These are phyloP conservation scores for Ianthella basta DNA, from an alignment of 37 sponge, comb jelly and placozoan genomes.

Conservation along the genomic window DNA sequence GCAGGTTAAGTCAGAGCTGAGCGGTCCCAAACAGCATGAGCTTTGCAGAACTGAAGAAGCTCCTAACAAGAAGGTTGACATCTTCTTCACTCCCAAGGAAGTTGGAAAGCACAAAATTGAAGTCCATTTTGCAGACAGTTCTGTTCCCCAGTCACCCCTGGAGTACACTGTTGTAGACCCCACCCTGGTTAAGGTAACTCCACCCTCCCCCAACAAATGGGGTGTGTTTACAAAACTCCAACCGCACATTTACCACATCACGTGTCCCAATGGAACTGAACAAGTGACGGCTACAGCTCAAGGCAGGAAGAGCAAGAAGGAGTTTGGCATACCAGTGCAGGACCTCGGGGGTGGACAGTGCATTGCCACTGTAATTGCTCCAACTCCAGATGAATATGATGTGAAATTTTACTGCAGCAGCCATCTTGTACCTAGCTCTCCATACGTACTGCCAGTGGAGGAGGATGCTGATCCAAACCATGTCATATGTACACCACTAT, in stretches of 20 bases:
- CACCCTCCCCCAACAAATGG: conserved; percentile 24
- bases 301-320: conserved; percentile 37
- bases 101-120: conserved; percentile 51
- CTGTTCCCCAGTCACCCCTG: conserved; percentile 53
- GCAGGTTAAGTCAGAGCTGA: conserved; percentile 42
- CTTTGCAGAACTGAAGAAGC: background rate
- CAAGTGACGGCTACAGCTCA: conserved; percentile 15
- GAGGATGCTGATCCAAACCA: conserved; percentile 3
- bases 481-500: background rate
- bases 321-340: conserved; percentile 25
- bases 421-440: conserved; percentile 31
- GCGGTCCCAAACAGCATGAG: conserved; percentile 20
- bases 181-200: conserved; percentile 38
- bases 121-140: conserved; percentile 16
- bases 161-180: conserved; percentile 45
- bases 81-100: conserved; percentile 65
- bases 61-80: background rate
- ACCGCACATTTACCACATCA: conserved; percentile 54
- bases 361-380: conserved; percentile 47
- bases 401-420: conserved; percentile 58
- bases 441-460: background rate
- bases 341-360: conserved; percentile 35
- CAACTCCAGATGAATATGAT: conserved; percentile 43
- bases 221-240: conserved; percentile 47
- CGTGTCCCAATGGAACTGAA: conserved; percentile 34